phyloP scores from a whole-genome alignment of 2,113 vertebrate species.

The Osmerus eperlanus region DNA sequence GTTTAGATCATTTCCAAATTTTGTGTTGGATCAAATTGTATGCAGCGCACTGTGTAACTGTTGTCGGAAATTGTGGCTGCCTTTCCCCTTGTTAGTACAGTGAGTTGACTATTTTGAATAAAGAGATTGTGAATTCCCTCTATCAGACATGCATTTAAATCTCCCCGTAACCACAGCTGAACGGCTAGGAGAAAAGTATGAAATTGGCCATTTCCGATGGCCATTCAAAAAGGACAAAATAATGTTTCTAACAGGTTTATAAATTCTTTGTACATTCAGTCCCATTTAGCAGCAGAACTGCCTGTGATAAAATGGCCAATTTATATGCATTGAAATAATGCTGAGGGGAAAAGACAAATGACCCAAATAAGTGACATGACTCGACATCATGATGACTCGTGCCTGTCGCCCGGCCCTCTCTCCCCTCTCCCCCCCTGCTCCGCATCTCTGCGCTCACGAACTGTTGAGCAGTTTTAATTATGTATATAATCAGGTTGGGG shows the following conservation, averaged over 20 bases:
- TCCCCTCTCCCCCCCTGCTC: slow-evolving; percentile 46
- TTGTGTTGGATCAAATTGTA: background rate
- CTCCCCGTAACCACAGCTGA: background rate
- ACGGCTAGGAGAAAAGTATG: background rate
- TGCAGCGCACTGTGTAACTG: background rate
- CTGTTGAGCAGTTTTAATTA: slow-evolving; percentile 80
- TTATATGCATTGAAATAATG: slow-evolving; percentile 65
- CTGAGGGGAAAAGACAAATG: slow-evolving; percentile 65
- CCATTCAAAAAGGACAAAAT: slow-evolving; percentile 26
- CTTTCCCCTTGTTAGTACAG: background rate
- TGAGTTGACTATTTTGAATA: slow-evolving; percentile 5
- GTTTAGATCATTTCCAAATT: slow-evolving; percentile 33
- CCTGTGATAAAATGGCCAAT: slow-evolving; percentile 64
- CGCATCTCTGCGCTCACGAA: slow-evolving; percentile 61
- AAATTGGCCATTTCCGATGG: slow-evolving; percentile 10
- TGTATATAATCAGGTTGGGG: slow-evolving; percentile 82
- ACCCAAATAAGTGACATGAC: slow-evolving; percentile 67
- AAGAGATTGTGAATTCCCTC: slow-evolving; percentile 1
- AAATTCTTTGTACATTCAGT: slow-evolving; percentile 23
- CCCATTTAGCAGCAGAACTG: slow-evolving; percentile 30
- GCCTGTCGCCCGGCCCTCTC: slow-evolving; percentile 62
- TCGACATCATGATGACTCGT: slow-evolving; percentile 63
- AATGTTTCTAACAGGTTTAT: slow-evolving; percentile 22
- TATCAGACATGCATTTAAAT: slow-evolving; percentile 18
- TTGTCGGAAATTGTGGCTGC: background rate